phyloP scores from a whole-genome alignment of 92 coral and sea anemone genomes.

The Actinostola sp. region DNA sequence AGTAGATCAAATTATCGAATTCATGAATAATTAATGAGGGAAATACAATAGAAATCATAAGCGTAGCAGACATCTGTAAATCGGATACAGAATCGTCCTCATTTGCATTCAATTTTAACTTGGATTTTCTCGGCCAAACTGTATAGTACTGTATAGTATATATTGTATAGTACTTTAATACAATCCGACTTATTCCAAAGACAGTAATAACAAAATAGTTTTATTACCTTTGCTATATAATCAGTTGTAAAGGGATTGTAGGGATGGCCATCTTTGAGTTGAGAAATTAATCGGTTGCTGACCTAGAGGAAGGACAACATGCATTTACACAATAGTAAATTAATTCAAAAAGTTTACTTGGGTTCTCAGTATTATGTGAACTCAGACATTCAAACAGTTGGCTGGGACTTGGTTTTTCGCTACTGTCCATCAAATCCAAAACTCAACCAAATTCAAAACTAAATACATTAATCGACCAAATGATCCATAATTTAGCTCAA shows the following conservation, averaged over 20 bases:
- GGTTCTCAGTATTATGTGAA: not conserved
- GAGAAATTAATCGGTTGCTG: constrained; percentile 88
- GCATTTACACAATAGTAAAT: not conserved
- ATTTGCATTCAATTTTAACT: too few relatives aligned
- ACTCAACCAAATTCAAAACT: too few relatives aligned
- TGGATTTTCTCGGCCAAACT: too few relatives aligned
- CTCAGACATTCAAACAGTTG: not conserved
- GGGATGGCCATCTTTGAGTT: constrained; percentile 93
- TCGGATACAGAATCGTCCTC: too few relatives aligned
- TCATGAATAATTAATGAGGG: too few relatives aligned
- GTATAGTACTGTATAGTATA: not conserved
- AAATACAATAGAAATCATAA: too few relatives aligned
- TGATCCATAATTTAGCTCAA: too few relatives aligned
- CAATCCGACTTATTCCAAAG: not conserved
- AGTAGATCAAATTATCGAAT: too few relatives aligned
- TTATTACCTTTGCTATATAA: constrained; percentile 73
- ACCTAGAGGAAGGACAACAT: constrained; percentile 57
- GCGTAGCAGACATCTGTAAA: too few relatives aligned
- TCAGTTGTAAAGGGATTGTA: constrained; percentile 83
- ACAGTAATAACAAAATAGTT: not conserved
- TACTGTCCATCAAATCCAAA: too few relatives aligned
- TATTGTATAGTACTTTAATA: not conserved
- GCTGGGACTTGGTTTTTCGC: too few relatives aligned
- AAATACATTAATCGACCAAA: too few relatives aligned
- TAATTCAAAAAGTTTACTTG: not conserved